Percentiles rank a stretch among this genome's conserved stretches.
phyloP scores from a whole-genome alignment of 92 coral and sea anemone species.

The Zoanthus gigantus region DNA sequence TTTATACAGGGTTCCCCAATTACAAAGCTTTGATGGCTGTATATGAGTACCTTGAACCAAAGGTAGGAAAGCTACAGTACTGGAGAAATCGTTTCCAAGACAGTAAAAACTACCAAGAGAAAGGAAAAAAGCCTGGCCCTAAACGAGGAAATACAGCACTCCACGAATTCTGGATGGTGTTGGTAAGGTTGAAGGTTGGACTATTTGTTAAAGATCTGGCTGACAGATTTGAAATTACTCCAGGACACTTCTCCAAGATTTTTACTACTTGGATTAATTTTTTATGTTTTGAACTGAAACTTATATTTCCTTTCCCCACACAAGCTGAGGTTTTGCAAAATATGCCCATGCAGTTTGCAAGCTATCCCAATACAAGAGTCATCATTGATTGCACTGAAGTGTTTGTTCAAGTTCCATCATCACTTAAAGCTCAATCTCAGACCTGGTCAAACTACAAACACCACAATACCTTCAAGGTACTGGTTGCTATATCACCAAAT shows the following conservation, averaged over 20 bases:
- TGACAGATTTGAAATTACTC: slow-evolving; percentile 3
- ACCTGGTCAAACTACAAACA: slow-evolving; percentile 29
- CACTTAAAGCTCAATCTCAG: slow-evolving; percentile 20
- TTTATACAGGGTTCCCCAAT: slow-evolving; percentile 7
- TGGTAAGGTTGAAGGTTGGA: slow-evolving; percentile 29
- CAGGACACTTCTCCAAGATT: slow-evolving; percentile 34
- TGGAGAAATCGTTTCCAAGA: neutral
- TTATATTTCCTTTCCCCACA: slow-evolving; percentile 33
- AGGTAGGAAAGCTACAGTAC: neutral
- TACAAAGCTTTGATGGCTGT: neutral
- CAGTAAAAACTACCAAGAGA: neutral
- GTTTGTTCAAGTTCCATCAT: slow-evolving; percentile 19
- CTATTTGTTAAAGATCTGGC: slow-evolving; percentile 35
- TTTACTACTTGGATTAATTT: slow-evolving; percentile 16
- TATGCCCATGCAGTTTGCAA: slow-evolving; percentile 19
- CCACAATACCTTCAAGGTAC: neutral
- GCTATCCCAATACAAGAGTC: slow-evolving; percentile 20
- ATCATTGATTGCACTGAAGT: slow-evolving; percentile 43
- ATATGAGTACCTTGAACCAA: neutral
- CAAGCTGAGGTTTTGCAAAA: slow-evolving; percentile 4
- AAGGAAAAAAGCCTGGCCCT: slow-evolving; percentile 62
- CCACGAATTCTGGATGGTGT: slow-evolving; percentile 23
- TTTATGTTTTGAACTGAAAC: slow-evolving; percentile 9
- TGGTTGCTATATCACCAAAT: slow-evolving; percentile 31
- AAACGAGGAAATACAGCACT: slow-evolving; percentile 7